Base-by-base conservation (phyloP, 2,888 invertebrate genomes). In the Leistus spinibarbis region DNA sequence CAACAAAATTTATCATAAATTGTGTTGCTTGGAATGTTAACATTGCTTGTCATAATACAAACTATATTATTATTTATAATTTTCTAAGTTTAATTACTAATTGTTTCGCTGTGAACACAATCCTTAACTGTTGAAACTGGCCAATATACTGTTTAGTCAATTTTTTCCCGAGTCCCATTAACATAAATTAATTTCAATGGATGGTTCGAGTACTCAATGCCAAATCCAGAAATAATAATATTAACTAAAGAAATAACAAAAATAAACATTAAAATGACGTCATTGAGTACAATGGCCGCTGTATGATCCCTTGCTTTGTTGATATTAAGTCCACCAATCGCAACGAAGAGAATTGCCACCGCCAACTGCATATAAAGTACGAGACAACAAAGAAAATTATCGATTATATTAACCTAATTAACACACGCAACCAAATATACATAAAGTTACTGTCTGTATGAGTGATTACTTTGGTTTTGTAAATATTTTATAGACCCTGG, bases 161-260 rank as follows among this genome's bases (percentile, higher is more conserved):
- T 7, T 40, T 7, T 40, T 40, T 40, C 40, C 3, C 73, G 57
- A 19, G 73, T 73, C n/a, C 73, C 73, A 24, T 75, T 75, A 24
- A 54, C 20, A 56, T 75, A 69, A 69, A 82, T 77, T 57, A 91
- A 85, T 78, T 88, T 85, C 69, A 92, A 84, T 0, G 91, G 90
- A 79, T 89, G 90, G 80, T 90, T 92, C 9, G 92, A 91, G 83
- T 92, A 91, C 82, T 95, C 93, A 79, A 95, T 91, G 68, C 95
- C 95, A 82, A 96, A 95, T 56, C 93, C 93, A 62, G 95, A 94
- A 82, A 93, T 94, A 64, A 95, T 88, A 77, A 96, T 91, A 84
- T 96, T 96, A 64, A 92, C 87, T 68, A 94, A 88, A 16, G 95
- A 93, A 84, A 96, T 94, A 68, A 94, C 84, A 86, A 95, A 95